These are phyloP conservation scores for Monodelphis domestica DNA, from an alignment of 2,797 vertebrate species.

Conservation along the genomic window DNA sequence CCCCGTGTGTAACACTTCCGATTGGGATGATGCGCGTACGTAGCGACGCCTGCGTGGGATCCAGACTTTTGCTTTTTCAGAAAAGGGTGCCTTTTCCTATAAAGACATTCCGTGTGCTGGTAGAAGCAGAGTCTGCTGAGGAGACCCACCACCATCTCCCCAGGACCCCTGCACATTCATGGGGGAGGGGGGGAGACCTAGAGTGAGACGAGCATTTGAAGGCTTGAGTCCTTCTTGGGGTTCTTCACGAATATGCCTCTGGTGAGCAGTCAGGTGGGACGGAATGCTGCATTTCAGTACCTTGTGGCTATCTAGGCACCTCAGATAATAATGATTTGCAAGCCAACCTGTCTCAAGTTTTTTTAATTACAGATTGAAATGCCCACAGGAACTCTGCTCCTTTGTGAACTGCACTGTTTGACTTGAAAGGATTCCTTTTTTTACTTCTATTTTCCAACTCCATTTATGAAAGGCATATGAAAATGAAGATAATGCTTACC, in stretches of 20 bases:
- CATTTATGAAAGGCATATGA: slow-evolving; percentile 71
- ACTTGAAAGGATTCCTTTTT: slow-evolving; percentile 72
- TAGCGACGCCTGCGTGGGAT: neutral
- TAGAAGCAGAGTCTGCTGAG: slow-evolving; percentile 53
- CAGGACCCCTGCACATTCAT: slow-evolving; percentile 48
- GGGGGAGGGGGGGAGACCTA: slow-evolving; percentile 55
- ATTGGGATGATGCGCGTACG: slow-evolving; percentile 62
- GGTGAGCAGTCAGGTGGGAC: slow-evolving; percentile 67
- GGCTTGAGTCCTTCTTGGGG: slow-evolving; percentile 59
- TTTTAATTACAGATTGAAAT: slow-evolving; percentile 79
- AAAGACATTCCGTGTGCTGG: slow-evolving; percentile 58
- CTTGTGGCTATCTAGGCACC: slow-evolving; percentile 75
- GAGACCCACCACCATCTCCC: slow-evolving; percentile 34
- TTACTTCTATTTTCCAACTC: slow-evolving; percentile 69
- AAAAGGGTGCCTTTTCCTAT: slow-evolving; percentile 67
- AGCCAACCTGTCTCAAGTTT: slow-evolving; percentile 64
- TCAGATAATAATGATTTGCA: slow-evolving; percentile 72
- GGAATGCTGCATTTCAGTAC: slow-evolving; percentile 62
- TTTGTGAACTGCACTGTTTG: slow-evolving; percentile 75
- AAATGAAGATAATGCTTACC: slow-evolving; percentile 65
- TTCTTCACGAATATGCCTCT: slow-evolving; percentile 65
- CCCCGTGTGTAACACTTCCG: slow-evolving; percentile 70
- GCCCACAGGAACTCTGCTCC: slow-evolving; percentile 63
- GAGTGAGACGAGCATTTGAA: slow-evolving; percentile 46
- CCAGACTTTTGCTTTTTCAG: slow-evolving; percentile 75